Evolutionary conservation across 1,140 invertebrate species (phyloP), one percentile per base, ranked within the genome.

Genomic region (Heliconius nattereri): DNA sequence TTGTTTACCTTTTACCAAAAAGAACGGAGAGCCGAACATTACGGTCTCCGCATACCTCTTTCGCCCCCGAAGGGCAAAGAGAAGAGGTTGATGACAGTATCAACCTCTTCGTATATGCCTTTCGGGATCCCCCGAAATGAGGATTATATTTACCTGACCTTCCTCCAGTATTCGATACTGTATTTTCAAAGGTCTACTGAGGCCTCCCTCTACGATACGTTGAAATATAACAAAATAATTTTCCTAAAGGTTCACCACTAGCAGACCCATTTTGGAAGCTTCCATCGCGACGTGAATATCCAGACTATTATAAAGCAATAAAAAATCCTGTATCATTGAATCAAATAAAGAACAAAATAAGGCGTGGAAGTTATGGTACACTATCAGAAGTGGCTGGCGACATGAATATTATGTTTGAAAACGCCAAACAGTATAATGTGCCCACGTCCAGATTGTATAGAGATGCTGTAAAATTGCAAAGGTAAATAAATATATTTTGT

Each of bases 291-390:
- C 95, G 97, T 37, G 97, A 96, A 82, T 99, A 99, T 95, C 98
- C 99, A 1, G 99, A 99, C 95, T 99, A 99, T 91, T 99, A 99
- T 94, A 98, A 98, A 86, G 98, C 98, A 90, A 99, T 99, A 73
- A 98, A 98, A 89, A 98, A 98, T 90, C 99, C 99, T 1, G 97
- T 99, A 83, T 99, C 99, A 0, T 94, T 99, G 82, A 96, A 97
- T 76, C 98, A 99, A 94, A 99, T 99, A 78, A 96, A 97, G 81
- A 97, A 97, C 73, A 99, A 99, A 95, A 96, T 99, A 32, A 97
- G 98, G 92, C 97, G 96, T 88, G 97, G 97, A 29, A 96, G 96
- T 83, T 99, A 99, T 93, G 97, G 96, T 6, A 98, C 97, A 20
- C 94, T 99, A 5, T 97, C 97, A 81, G 98, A 99, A 93, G 96